Evolutionary conservation across 2,113 vertebrate genomes (phyloP).

Genomic region (Colistium nudipinnis): DNA sequence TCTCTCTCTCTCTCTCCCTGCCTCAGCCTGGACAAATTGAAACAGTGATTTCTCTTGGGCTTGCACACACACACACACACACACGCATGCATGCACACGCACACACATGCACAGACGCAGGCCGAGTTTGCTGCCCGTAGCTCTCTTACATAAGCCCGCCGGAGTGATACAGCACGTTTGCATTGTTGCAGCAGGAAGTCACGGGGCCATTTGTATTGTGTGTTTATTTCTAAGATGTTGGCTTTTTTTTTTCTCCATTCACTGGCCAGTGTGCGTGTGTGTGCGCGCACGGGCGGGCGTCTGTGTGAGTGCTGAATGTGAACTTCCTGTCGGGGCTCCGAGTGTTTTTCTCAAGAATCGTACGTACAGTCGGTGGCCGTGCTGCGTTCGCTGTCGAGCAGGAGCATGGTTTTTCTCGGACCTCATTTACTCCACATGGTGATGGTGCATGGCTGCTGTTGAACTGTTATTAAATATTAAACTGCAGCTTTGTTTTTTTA

Average conservation of each 20-base stretch:
- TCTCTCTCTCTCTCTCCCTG: constrained; percentile 23
- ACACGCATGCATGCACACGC: constrained; percentile 27
- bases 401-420: no score
- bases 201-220: constrained; percentile 63
- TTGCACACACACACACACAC: constrained; percentile 34
- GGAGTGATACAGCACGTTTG: constrained; percentile 68
- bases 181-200: constrained; percentile 78
- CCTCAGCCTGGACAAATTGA: constrained; percentile 66
- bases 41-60: constrained; percentile 69
- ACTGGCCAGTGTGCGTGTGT: constrained; percentile 19
- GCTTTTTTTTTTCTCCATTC: constrained; percentile 64
- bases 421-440: not conserved
- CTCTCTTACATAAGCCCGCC: constrained; percentile 69
- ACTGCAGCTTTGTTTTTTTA: no score
- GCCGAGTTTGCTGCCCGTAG: constrained; percentile 42
- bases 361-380: constrained; percentile 28
- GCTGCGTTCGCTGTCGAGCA: constrained; percentile 25
- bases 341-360: constrained; percentile 39
- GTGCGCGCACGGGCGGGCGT: not conserved
- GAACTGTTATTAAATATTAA: no score
- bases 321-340: constrained; percentile 67
- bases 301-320: constrained; percentile 33
- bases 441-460: no score
- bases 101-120: not conserved
- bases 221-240: constrained; percentile 74